Conservation (phyloP, 2,113 vertebrate species). For the Gadus chalcogrammus region DNA sequence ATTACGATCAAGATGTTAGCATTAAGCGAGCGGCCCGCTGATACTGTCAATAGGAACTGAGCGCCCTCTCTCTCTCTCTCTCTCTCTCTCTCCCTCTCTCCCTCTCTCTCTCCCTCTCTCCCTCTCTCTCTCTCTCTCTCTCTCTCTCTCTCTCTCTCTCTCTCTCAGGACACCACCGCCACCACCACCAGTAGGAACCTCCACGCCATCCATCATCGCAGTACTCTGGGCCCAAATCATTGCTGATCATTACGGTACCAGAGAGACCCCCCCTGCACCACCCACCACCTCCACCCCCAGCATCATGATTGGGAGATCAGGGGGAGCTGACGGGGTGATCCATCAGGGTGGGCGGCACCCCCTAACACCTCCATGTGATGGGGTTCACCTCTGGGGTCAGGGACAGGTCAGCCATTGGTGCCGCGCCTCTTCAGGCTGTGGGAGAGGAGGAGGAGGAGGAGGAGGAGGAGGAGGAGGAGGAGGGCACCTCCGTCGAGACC, state of each 20-base stretch:
- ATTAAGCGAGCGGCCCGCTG: conserved; percentile 53
- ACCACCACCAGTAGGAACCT: conserved; percentile 25
- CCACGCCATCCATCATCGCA: conserved; percentile 67
- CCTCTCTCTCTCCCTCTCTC: conserved; percentile 5
- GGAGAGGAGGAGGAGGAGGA: not conserved
- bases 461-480: not conserved
- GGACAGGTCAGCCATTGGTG: conserved; percentile 56
- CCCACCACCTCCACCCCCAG: not conserved
- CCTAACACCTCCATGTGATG: conserved; percentile 71
- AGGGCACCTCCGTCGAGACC: conserved; percentile 10
- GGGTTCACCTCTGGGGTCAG: conserved; percentile 66
- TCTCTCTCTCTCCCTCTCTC: conserved; percentile 33
- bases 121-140: conserved; percentile 39
- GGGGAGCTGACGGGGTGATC: conserved; percentile 69
- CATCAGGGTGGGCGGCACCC: conserved; percentile 69
- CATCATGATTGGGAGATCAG: conserved; percentile 65
- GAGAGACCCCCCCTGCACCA: conserved; percentile 35
- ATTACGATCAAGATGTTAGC: conserved; percentile 77
- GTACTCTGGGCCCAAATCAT: conserved; percentile 69
- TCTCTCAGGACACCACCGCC: conserved; percentile 55
- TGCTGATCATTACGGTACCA: conserved; percentile 70
- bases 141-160: conserved; percentile 35
- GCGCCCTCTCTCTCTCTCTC: conserved; percentile 27
- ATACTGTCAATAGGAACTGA: conserved; percentile 59
- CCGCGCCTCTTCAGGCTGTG: conserved; percentile 20